Base-by-base conservation (phyloP, 2,797 vertebrate genomes). In the Labroides dimidiatus region DNA sequence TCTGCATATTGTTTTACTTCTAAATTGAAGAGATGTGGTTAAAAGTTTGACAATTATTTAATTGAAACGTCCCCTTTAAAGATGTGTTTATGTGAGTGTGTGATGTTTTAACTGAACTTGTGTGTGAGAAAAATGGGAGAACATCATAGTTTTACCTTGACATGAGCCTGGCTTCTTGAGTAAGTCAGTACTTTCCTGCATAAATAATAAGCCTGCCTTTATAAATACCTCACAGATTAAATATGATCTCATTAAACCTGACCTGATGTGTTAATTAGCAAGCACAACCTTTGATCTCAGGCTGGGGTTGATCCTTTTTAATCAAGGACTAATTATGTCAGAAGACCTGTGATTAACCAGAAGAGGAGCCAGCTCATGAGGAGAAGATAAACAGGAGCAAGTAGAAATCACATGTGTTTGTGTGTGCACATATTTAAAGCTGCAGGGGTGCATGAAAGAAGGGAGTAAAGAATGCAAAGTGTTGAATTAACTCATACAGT, bases 301-400 rank as follows among this genome's bases (percentile, higher is more conserved):
- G 42, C 74, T 54, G 56, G 37, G 63, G 72, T 55, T 79, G 57
- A 81, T 79, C 77, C 69, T 56, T 64, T 87, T 78, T 89, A 86
- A 89, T 90, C 84, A 87, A 81, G 76, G 77, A 84, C 75, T 86
- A 86, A 86, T 87, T 81, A 69, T 49, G 64, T 69, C 63, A 80
- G 51, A 84, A 78, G 71, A 80, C 52, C 37, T 51, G 66, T 82
- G 75, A 86, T 85, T 77, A 90, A 65, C 43, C 59, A 74, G 67
- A 61, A 23, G 50, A 69, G 60, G 52, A 68, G 69, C 23, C 10
- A 51, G 52, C 53, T 68, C 48, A 39, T 54, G 59, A 61, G 63
- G 47, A 69, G 62, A 53, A 41, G 39, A 47, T 24, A 42, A 82
- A 70, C 47, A 74, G 64, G 67, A 41, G 44, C 53, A 24, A n/a